phyloP scores from a whole-genome alignment of 2,888 invertebrate species.

The Barypeithes pellucidus region DNA sequence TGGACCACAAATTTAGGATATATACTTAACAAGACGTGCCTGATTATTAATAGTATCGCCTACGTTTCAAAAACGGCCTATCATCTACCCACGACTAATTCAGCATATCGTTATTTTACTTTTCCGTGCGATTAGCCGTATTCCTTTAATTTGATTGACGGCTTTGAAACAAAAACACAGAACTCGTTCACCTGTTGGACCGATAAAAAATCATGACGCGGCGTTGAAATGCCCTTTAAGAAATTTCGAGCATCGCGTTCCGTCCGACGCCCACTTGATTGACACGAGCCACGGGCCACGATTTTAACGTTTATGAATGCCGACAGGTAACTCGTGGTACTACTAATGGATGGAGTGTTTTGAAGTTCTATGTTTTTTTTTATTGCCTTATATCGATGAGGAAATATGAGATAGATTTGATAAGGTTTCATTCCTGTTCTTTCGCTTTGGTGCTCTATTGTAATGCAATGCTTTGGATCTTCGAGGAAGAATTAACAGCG shows the following conservation, averaged over 20 bases:
- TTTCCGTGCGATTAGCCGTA: not conserved
- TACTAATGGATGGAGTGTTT: not conserved
- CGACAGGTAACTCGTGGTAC: constrained; percentile 31
- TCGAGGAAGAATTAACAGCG: too few species aligned
- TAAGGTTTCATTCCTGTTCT: constrained; percentile 18
- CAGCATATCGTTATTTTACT: not conserved
- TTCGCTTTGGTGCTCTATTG: too few species aligned
- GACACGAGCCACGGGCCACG: constrained; percentile 49
- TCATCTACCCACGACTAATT: not conserved
- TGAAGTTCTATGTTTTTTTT: constrained; percentile 18
- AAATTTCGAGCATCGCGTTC: constrained; percentile 33
- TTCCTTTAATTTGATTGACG: constrained; percentile 15
- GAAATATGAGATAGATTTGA: constrained; percentile 7
- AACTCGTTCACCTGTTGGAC: constrained; percentile 30
- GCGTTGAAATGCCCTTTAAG: constrained; percentile 45
- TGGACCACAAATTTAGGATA: too few species aligned
- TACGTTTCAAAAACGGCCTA: not conserved
- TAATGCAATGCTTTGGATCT: too few species aligned
- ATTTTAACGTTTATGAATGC: constrained; percentile 36
- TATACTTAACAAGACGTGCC: too few species aligned
- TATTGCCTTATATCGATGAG: constrained; percentile 3
- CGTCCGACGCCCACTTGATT: constrained; percentile 46
- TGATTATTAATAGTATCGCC: too few species aligned
- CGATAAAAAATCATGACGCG: constrained; percentile 26
- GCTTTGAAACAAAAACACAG: constrained; percentile 23